Evolutionary conservation across 2,888 invertebrate genomes (phyloP).

Genomic region (Torymus tubicola): DNA sequence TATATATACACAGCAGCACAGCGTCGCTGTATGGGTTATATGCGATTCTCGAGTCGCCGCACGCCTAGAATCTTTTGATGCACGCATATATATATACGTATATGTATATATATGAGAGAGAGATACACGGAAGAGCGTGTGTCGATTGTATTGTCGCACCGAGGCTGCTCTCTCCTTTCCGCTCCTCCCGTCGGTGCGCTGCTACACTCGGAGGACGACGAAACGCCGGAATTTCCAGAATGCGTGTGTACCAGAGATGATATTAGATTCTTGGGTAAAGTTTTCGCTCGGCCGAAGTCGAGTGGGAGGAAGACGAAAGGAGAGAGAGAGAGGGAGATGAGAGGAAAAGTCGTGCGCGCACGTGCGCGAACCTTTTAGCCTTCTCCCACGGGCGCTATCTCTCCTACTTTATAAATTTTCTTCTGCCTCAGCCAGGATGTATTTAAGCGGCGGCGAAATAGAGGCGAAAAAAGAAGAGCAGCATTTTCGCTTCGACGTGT

Average conservation of each 20-base stretch:
- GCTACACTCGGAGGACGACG: slow-evolving; percentile 34
- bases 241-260: slow-evolving; percentile 73
- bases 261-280: slow-evolving; percentile 76
- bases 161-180: too few species aligned
- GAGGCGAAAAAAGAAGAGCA: slow-evolving; percentile 40
- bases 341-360: too few species aligned
- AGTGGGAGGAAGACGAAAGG: neutral
- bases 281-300: slow-evolving; percentile 71
- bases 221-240: slow-evolving; percentile 70
- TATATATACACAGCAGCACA: neutral
- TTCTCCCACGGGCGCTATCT: slow-evolving; percentile 3
- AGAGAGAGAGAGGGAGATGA: neutral
- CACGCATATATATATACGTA: slow-evolving; percentile 8
- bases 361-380: too few species aligned
- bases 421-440: slow-evolving; percentile 40
- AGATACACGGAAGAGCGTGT: slow-evolving; percentile 21
- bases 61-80: slow-evolving; percentile 27
- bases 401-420: slow-evolving; percentile 51
- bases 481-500: slow-evolving; percentile 35
- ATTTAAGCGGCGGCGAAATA: slow-evolving; percentile 35
- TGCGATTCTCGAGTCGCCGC: neutral
- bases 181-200: too few species aligned
- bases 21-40: neutral
- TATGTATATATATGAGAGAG: neutral
- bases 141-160: slow-evolving; percentile 57